Evolutionary conservation across 2,888 invertebrate genomes (phyloP).

Genomic region (Nomada fucata): DNA sequence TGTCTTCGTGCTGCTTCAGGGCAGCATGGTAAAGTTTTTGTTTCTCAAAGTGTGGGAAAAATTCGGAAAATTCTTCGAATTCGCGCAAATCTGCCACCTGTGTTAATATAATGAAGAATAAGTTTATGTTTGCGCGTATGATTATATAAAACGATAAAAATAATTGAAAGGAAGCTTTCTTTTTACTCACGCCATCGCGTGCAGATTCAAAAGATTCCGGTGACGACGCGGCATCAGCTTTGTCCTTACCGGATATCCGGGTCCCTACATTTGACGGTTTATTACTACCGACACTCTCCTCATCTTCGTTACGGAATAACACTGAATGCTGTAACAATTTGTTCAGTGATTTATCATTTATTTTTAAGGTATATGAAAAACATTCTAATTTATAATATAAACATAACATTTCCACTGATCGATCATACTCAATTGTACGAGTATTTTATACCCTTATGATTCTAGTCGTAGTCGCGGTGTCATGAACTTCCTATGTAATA

Average conservation of each 20-base stretch:
- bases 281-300: constrained; percentile 85
- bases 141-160: background rate
- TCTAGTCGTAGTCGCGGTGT: constrained; percentile 32
- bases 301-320: constrained; percentile 92
- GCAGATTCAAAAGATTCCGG: constrained; percentile 98
- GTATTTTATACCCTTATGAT: constrained; percentile 31
- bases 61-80: constrained; percentile 93
- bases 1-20: constrained; percentile 91
- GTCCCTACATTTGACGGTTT: constrained; percentile 85
- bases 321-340: constrained; percentile 89
- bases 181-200: constrained; percentile 90
- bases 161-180: background rate
- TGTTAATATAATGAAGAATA: constrained; percentile 45
- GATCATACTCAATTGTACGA: constrained; percentile 1
- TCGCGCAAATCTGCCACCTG: constrained; percentile 95
- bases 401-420: background rate
- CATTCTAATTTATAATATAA: background rate
- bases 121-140: background rate
- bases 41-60: constrained; percentile 91
- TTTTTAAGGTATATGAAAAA: background rate
- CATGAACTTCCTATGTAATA: constrained; percentile 67
- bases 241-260: constrained; percentile 82
- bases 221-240: constrained; percentile 89
- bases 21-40: constrained; percentile 94
- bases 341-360: background rate